phyloP scores from a whole-genome alignment of 2,113 vertebrate genomes.

The Elephantulus edwardii region DNA sequence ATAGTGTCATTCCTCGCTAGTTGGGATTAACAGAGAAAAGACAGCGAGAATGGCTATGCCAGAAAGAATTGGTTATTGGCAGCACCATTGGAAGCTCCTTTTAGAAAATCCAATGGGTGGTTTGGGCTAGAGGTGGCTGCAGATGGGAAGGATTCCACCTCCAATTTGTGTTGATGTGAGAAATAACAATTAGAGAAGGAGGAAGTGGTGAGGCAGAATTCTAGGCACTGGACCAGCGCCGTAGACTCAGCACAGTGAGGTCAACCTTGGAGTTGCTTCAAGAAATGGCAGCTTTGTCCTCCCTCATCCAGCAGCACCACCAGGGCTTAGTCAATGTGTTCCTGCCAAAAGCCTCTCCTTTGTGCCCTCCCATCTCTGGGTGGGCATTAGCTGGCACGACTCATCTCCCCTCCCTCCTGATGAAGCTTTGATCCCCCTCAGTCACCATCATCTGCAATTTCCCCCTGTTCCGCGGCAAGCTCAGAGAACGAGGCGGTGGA shows the following conservation, averaged over 20 bases:
- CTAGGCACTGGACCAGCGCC: background rate
- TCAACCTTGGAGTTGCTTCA: background rate
- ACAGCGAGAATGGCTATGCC: background rate
- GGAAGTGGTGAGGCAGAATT: background rate
- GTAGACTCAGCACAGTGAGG: rapidly evolving
- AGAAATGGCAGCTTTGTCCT: background rate
- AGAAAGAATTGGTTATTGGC: background rate
- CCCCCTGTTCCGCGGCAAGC: background rate
- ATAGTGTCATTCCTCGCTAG: background rate
- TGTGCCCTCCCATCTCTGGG: background rate
- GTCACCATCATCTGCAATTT: background rate
- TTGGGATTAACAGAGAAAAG: background rate
- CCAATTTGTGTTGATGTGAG: background rate
- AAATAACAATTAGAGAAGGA: conserved; percentile 17
- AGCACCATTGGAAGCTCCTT: background rate
- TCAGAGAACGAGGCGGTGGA: background rate
- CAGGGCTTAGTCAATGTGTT: rapidly evolving
- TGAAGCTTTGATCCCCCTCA: background rate
- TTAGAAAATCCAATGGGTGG: background rate
- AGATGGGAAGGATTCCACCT: background rate
- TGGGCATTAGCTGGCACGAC: background rate
- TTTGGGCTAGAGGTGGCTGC: background rate
- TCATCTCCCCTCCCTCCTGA: background rate
- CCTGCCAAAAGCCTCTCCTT: background rate
- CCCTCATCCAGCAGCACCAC: background rate